phyloP scores from a whole-genome alignment of 2,888 invertebrate species.

The Himalopsyche japonica region DNA sequence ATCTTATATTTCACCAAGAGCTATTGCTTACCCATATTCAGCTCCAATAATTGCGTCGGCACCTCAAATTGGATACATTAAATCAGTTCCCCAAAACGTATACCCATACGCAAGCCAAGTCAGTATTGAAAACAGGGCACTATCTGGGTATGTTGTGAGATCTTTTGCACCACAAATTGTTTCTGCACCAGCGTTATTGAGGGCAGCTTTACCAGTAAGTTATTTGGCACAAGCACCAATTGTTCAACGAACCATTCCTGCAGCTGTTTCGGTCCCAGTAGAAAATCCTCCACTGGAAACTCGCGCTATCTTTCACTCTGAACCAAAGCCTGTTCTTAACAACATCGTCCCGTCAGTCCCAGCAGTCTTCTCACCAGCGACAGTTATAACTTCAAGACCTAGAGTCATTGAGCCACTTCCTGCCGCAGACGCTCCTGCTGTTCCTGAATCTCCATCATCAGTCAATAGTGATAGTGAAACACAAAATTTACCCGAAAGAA shows the following conservation, averaged over 20 bases:
- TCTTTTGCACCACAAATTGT: background rate
- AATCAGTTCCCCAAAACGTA: slow-evolving; percentile 64
- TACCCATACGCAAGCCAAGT: slow-evolving; percentile 66
- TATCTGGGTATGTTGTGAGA: slow-evolving; percentile 37
- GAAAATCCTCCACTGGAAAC: background rate
- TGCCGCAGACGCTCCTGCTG: slow-evolving; percentile 9
- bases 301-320: background rate
- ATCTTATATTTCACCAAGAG: slow-evolving; percentile 52
- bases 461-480: background rate
- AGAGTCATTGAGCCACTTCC: slow-evolving; percentile 9
- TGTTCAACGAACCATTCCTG: background rate
- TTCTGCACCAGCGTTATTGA: background rate
- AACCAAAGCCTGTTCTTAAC: background rate
- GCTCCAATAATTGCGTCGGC: background rate
- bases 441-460: background rate
- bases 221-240: background rate
- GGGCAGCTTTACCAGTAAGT: background rate
- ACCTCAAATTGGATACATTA: slow-evolving; percentile 55
- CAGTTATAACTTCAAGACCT: background rate
- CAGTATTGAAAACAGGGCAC: slow-evolving; percentile 56
- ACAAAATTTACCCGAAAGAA: background rate
- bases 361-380: background rate
- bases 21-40: background rate
- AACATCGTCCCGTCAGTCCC: background rate
- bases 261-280: background rate